Evolutionary conservation across 2,113 vertebrate species (phyloP), one percentile per base, ranked within the genome.

Genomic region (Dolichallabes microphthalmus): DNA sequence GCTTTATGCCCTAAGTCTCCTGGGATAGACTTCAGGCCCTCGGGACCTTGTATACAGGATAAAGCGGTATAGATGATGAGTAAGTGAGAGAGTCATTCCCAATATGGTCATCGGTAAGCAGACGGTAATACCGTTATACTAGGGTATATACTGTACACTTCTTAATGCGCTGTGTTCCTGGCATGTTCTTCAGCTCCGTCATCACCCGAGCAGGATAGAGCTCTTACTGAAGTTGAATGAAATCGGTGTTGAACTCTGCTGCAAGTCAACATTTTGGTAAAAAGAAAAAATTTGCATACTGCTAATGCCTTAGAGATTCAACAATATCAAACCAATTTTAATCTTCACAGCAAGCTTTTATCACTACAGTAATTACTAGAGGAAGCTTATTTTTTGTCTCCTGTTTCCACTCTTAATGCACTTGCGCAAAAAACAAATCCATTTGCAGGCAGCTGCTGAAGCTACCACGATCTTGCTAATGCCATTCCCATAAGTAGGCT

Each of bases 301-400:
- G 52, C 20, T 85, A 39, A 66, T 76, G 30, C 76, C 74, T 76
- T 77, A 53, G 58, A 66, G 73, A 78, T 74, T 74, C 69, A 60
- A 64, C 60, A 82, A 82, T 77, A 81, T 32, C 63, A 35, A 82
- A 86, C 76, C 64, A 55, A 78, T 80, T 80, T 83, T 52, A 84
- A 81, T 86, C 83, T 68, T 71, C 66, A 30, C 60, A 74, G 69
- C 80, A 74, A 76, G 85, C 87, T 86, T 83, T 64, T 75, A 82
- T 69, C 69, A 83, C 64, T 63, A 22, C 80, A 77, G 30, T 66
- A 78, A 85, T 78, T 77, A 85, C 83, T 86, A 80, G 82, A 76
- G n/a, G 69, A 32, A 81, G 83, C 85, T 84, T 75, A 73, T 84
- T 83, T 83, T 86, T 66, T 68, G 73, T 55, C 79, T 88, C 82